These are phyloP conservation scores for Calyptommatus sinebrachiatus DNA, from an alignment of 2,113 vertebrate genomes.

Conservation along the genomic window DNA sequence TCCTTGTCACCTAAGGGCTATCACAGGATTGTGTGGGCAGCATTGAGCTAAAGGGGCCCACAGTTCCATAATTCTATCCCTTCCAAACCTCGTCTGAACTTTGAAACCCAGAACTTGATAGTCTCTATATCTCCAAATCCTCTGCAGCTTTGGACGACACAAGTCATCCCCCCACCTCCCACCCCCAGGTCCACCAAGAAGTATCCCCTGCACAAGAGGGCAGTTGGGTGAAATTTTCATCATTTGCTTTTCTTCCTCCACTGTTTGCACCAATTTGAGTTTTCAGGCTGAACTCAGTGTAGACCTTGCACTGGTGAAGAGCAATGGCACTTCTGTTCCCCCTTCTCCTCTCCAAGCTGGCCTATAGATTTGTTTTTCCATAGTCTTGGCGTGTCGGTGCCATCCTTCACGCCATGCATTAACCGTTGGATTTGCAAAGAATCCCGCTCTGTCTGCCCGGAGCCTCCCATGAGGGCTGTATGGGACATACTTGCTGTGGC, in stretches of 20 bases:
- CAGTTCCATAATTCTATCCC: too few relatives aligned
- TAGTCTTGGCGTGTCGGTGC: background rate
- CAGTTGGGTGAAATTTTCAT: background rate
- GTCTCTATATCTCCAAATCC: too few relatives aligned
- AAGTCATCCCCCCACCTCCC: too few relatives aligned
- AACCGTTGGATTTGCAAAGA: constrained; percentile 16
- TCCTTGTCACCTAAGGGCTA: too few relatives aligned
- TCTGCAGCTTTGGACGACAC: background rate
- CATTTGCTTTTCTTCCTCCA: background rate
- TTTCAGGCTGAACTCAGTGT: background rate
- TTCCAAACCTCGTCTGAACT: too few relatives aligned
- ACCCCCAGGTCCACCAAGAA: background rate
- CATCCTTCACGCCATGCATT: background rate
- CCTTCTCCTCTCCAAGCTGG: background rate
- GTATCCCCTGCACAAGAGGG: background rate
- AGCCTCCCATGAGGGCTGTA: background rate
- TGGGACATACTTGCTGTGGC: accelerated
- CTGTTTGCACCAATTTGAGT: background rate
- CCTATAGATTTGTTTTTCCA: background rate
- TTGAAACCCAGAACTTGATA: too few relatives aligned
- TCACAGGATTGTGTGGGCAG: too few relatives aligned
- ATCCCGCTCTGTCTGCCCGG: constrained; percentile 23
- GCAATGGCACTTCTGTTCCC: too few relatives aligned
- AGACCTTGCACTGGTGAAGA: too few relatives aligned
- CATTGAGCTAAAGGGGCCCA: too few relatives aligned